Base-by-base conservation (phyloP, 2,113 vertebrate genomes). In the Syngnathus typhle region DNA sequence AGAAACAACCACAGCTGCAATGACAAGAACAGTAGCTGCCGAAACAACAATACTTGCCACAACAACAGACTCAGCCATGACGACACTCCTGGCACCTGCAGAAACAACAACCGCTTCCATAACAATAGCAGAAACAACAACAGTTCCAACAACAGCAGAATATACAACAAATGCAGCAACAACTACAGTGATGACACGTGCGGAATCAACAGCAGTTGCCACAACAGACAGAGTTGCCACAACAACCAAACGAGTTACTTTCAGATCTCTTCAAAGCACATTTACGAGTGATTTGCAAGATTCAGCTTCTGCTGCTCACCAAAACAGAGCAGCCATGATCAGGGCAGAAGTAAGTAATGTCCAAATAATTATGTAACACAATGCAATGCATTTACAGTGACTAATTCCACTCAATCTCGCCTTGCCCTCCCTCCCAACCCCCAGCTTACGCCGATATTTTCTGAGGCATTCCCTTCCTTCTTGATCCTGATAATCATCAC, bases 401-500 rank as follows among this genome's bases (percentile, higher is more conserved):
- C 9, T 15, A 4, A 44, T 3, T 15, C 11, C 47, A 16, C 21
- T 56, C 11, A n/a, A 62, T 1, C 4, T 11, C 38, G 2, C 41
- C 41, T 12, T 4, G 7, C 9, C 41, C 5, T 47, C 5, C 13
- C 51, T 60, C 18, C 64, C 6, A 64, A 47, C 47, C 19, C 64
- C 18, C 71, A 81, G 82, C 71, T 81, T 52, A 27, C 49, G 16
- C 58, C 54, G 3, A 47, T 32, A 7, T 83, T 47, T 43, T 15
- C 0, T 2, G 5, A 1, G 0, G 4, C 1, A 16, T 79, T 76
- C 37, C n/a, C 65, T 27, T 5, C 38, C 19, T 67, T 84, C 46
- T 43, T 0, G 5, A 39, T 8, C 18, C 55, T 79, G 18, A 38
- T 0, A 0, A 69, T 77, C 56, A 13, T 61, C 12, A 37, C 1